phyloP scores from a whole-genome alignment of 2,888 invertebrate genomes.

The Lepidonotus clava region DNA sequence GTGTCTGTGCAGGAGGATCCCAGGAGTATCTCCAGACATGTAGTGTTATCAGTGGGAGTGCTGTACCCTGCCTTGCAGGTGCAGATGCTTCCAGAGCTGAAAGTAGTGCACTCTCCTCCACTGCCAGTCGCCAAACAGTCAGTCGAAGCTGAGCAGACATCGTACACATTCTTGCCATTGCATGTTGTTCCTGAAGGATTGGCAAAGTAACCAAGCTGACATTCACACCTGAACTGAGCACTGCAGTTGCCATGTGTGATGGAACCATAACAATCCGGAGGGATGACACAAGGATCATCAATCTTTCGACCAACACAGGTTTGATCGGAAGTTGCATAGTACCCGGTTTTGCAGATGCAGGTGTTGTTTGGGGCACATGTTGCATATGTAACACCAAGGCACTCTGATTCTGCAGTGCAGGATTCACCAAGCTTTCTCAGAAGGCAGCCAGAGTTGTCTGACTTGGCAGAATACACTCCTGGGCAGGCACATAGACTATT shows the following conservation, averaged over 20 bases:
- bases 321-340: neutral
- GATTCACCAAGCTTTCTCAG: neutral
- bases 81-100: neutral
- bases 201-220: neutral
- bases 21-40: neutral
- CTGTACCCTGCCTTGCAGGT: neutral
- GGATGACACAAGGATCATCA: neutral
- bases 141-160: neutral
- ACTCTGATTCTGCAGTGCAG: neutral
- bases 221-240: neutral
- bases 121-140: neutral
- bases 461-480: neutral
- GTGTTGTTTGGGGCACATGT: neutral
- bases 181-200: neutral
- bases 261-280: constrained; percentile 19
- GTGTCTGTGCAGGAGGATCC: neutral
- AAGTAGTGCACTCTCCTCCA: neutral
- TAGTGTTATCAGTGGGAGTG: neutral
- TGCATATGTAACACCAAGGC: neutral
- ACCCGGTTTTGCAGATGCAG: neutral
- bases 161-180: neutral
- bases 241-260: constrained; percentile 6
- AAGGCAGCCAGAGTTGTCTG: neutral
- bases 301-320: constrained; percentile 23
- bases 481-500: neutral